Evolutionary conservation across 2,797 vertebrate genomes (phyloP), one percentile per base, ranked within the genome.

Genomic region (Acanthurus lineatus): DNA sequence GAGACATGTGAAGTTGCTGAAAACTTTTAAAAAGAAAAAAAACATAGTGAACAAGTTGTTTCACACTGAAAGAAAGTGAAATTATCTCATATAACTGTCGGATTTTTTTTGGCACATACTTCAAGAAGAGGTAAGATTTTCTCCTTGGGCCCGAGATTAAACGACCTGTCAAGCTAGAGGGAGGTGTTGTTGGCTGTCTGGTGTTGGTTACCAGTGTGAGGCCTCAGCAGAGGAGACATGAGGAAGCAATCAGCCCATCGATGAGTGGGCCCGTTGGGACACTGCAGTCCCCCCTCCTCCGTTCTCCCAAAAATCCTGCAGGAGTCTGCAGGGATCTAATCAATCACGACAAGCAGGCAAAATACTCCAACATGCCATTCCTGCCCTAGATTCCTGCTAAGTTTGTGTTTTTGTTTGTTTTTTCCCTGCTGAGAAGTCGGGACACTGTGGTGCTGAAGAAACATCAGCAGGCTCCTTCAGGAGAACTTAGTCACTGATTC

Each of bases 221-320:
- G 87, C 78, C 74, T 79, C 58, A 38, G 73, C 58, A 47, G 74
- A 69, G 69, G 25, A 71, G 40, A 73, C 90, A 91, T 83, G 72
- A 92, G 89, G 90, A 94, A 94, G 75, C 88, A 91, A 92, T 93
- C 89, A 93, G 73, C 75, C 77, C 77, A 86, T 88, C 77, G 64
- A 88, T 85, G 85, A 89, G 73, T 61, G 61, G 79, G 73, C 78
- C 82, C 81, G 67, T 68, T 71, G 80, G 81, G 82, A 78, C 54
- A 25, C 35, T 73, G 71, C 57, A 40, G 68, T 2, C 58, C 77
- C 73, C 65, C 77, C 69, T 63, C 73, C 61, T 51, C 74, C 5
- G 12, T 75, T 77, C 83, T 81, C 72, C 57, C 67, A 19, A 80
- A 56, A 88, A 74, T 85, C 86, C 79, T 86, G 56, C 79, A 62